Evolutionary conservation across 2,888 invertebrate species (phyloP).

Genomic region (Athalia cordata): DNA sequence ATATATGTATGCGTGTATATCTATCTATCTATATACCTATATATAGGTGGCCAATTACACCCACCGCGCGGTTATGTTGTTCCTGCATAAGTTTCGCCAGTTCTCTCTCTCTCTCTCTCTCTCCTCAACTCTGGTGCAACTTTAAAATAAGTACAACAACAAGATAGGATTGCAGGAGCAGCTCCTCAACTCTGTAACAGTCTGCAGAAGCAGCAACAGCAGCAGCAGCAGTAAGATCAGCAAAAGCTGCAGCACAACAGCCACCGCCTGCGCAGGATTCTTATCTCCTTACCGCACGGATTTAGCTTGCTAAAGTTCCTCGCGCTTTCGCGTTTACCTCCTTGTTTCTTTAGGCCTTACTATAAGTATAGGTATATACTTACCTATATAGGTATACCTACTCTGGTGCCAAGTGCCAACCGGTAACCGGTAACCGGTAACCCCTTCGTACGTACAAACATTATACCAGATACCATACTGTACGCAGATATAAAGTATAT

Average conservation of each 20-base stretch:
- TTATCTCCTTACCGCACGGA: slow-evolving; percentile 36
- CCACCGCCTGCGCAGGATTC: not conserved
- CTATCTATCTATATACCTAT: slow-evolving; percentile 37
- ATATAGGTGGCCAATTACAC: slow-evolving; percentile 66
- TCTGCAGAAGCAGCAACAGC: not conserved
- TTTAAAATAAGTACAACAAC: no score
- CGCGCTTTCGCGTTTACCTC: slow-evolving; percentile 32
- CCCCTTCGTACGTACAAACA: not conserved
- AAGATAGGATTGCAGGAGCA: not conserved
- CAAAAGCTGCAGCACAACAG: not conserved
- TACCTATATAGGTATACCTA: no score
- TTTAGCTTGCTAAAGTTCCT: no score
- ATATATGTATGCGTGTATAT: not conserved
- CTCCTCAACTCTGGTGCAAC: no score
- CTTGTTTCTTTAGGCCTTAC: slow-evolving; percentile 24
- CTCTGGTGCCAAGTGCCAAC: not conserved
- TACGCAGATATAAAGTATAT: slow-evolving; percentile 31
- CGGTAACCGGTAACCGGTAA: slow-evolving; percentile 42
- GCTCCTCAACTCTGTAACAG: slow-evolving; percentile 24
- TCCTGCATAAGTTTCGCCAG: slow-evolving; percentile 59
- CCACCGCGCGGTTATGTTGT: slow-evolving; percentile 55
- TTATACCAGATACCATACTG: no score
- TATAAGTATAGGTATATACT: not conserved
- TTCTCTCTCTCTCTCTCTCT: no score
- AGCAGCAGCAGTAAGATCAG: not conserved